Evolutionary conservation across 2,888 invertebrate genomes (phyloP).

Genomic region (Plusia festucae): DNA sequence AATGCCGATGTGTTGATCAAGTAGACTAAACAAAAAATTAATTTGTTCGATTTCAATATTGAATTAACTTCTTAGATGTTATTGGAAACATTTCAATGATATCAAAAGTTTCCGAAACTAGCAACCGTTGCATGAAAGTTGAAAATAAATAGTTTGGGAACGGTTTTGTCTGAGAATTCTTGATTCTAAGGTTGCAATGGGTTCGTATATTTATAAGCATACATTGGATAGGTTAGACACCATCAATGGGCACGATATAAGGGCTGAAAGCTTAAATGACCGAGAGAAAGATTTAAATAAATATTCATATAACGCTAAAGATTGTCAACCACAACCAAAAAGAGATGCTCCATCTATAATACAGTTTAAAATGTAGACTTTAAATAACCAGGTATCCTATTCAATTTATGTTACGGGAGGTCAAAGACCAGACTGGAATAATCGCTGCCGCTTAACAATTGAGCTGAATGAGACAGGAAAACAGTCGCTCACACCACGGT

Average conservation of each 20-base stretch:
- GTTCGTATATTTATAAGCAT: too few relatives aligned
- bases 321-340: too few relatives aligned
- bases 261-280: too few relatives aligned
- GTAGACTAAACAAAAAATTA: slow-evolving; percentile 38
- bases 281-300: too few relatives aligned
- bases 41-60: slow-evolving; percentile 11
- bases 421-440: slow-evolving; percentile 2
- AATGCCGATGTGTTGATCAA: slow-evolving; percentile 23
- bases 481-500: slow-evolving; percentile 11
- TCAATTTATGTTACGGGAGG: neutral
- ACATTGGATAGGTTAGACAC: too few relatives aligned
- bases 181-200: too few relatives aligned
- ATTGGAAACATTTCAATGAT: neutral
- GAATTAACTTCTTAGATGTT: slow-evolving; percentile 21
- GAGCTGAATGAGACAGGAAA: slow-evolving; percentile 38
- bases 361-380: slow-evolving; percentile 1
- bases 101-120: neutral
- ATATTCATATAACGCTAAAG: too few relatives aligned
- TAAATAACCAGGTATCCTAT: neutral
- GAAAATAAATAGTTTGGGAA: neutral
- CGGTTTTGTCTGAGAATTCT: neutral
- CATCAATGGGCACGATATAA: too few relatives aligned
- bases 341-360: too few relatives aligned
- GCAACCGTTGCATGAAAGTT: neutral
- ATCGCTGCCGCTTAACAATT: slow-evolving; percentile 38